A percentile compares a stretch with the other conserved stretches of the same genome.
phyloP scores from a whole-genome alignment of 2,113 vertebrate genomes.

The Gila orcuttii region DNA sequence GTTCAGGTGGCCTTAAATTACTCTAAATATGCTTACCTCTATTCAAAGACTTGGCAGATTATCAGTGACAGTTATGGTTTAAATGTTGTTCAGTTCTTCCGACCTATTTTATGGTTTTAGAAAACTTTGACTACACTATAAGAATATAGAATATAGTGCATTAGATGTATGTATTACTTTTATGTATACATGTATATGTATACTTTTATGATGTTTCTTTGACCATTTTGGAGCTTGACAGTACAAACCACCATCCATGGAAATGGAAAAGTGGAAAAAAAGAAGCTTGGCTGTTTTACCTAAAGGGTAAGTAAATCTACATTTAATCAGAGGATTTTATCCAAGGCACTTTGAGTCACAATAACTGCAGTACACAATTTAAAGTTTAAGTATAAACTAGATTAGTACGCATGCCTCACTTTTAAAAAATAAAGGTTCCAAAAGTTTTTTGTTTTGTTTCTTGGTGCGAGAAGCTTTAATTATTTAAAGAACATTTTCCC shows the following conservation, averaged over 20 bases:
- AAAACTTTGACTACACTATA: background rate
- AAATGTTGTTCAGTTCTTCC: background rate
- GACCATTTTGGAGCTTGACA: background rate
- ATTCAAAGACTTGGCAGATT: background rate
- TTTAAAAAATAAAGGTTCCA: no score
- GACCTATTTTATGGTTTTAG: background rate
- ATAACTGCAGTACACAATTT: background rate
- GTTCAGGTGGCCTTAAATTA: conserved; percentile 53
- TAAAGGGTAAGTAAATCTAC: background rate
- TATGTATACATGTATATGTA: background rate
- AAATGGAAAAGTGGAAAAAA: background rate
- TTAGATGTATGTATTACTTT: background rate
- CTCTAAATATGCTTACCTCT: conserved; percentile 59
- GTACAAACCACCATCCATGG: background rate
- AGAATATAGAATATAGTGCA: background rate
- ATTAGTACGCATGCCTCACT: no score
- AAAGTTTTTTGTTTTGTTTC: no score
- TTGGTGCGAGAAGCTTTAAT: no score
- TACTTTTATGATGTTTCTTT: background rate
- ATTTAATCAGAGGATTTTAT: background rate
- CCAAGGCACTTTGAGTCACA: background rate
- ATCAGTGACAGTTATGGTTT: background rate
- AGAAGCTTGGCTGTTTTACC: background rate
- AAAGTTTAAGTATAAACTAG: background rate
- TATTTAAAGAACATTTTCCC: no score